phyloP scores from a whole-genome alignment of 2,888 invertebrate species.

The Pasiphila rectangulata region DNA sequence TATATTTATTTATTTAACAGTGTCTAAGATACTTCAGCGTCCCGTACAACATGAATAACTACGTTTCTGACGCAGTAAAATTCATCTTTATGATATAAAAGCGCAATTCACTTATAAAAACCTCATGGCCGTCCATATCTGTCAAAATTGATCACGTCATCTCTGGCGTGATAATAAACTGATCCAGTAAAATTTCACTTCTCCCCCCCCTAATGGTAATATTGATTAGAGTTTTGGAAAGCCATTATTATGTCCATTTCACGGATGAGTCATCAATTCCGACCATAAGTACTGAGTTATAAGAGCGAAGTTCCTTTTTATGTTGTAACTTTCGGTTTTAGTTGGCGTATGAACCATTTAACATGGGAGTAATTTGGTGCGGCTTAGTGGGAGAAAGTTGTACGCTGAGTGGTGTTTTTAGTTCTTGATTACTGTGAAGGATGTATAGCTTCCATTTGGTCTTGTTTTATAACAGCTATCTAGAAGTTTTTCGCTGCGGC shows the following conservation, averaged over 20 bases:
- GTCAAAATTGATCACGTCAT: constrained; percentile 4
- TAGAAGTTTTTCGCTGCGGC: too few relatives aligned
- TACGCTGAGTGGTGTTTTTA: constrained; percentile 24
- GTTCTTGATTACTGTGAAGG: constrained; percentile 4
- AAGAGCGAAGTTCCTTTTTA: constrained; percentile 30
- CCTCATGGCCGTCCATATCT: too few relatives aligned
- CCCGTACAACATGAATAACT: too few relatives aligned
- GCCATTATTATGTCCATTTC: constrained; percentile 37
- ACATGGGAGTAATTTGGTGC: constrained; percentile 32
- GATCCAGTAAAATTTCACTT: constrained; percentile 22
- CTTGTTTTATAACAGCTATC: background rate
- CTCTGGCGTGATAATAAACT: constrained; percentile 12
- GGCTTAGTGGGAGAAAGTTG: constrained; percentile 21
- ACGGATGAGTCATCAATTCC: constrained; percentile 34
- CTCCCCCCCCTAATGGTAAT: constrained; percentile 26
- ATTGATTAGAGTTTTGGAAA: constrained; percentile 35
- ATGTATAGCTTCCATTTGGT: background rate
- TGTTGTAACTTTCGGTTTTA: constrained; percentile 32
- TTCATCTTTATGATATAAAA: too few relatives aligned
- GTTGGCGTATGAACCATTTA: constrained; percentile 34
- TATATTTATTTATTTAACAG: too few relatives aligned
- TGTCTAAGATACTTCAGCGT: too few relatives aligned
- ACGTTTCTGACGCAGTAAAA: too few relatives aligned
- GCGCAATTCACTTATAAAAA: too few relatives aligned
- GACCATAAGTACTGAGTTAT: constrained; percentile 35